Evolutionary conservation across 2,113 vertebrate species (phyloP).

Genomic region (Tautogolabrus adspersus): DNA sequence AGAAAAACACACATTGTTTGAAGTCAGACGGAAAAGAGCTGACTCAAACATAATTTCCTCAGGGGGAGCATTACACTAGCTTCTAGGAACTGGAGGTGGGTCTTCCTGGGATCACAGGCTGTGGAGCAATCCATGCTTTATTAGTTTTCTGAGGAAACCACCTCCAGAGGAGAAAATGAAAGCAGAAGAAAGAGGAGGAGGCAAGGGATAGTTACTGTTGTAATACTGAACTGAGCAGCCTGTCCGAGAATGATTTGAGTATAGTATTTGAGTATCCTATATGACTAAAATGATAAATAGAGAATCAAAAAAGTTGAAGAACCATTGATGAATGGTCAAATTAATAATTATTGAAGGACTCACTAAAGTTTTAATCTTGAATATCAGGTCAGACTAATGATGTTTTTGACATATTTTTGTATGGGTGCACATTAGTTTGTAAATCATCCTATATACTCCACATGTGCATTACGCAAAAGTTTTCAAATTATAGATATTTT

Average conservation of each 20-base stretch:
- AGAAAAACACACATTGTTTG: background rate
- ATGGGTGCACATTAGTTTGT: no score
- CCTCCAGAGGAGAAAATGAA: slow-evolving; percentile 57
- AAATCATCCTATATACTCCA: no score
- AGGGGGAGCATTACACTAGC: slow-evolving; percentile 6
- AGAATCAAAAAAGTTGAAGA: no score
- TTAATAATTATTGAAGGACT: no score
- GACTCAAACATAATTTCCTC: slow-evolving; percentile 33
- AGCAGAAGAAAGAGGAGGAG: slow-evolving; percentile 13
- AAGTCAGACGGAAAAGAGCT: slow-evolving; percentile 1
- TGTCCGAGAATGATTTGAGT: background rate
- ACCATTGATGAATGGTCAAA: no score
- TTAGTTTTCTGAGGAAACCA: slow-evolving; percentile 63
- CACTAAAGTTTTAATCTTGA: no score
- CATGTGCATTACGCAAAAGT: no score
- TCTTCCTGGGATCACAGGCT: slow-evolving; percentile 50
- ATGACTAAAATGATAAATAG: no score
- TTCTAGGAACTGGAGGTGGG: slow-evolving; percentile 42
- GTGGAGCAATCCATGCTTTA: slow-evolving; percentile 51
- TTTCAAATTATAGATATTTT: no score
- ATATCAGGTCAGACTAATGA: background rate
- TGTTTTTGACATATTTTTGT: no score
- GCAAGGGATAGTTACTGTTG: background rate
- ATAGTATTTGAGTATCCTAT: no score
- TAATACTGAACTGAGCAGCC: background rate